Percentiles rank a stretch among this genome's conserved stretches.
phyloP scores from a whole-genome alignment of 2,888 invertebrate genomes.

The Drosophila pegasa region DNA sequence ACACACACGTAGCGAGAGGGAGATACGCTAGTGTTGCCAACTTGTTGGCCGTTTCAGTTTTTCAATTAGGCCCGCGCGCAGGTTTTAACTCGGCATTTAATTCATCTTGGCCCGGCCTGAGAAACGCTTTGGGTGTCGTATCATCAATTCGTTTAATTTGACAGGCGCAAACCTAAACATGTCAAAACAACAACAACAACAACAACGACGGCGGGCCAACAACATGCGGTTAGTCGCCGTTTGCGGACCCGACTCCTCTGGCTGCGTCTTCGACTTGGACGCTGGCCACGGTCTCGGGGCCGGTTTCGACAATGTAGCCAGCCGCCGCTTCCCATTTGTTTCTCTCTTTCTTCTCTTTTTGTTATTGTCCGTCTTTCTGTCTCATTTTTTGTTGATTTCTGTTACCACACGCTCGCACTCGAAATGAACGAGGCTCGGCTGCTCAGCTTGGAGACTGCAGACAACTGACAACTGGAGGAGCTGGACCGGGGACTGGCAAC shows the following conservation, averaged over 20 bases:
- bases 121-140: conserved; percentile 86
- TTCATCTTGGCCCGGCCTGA: conserved; percentile 82
- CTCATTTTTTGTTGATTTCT: conserved; percentile 13
- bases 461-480: conserved; percentile 22
- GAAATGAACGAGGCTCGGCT: conserved; percentile 30
- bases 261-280: conserved; percentile 23
- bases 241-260: conserved; percentile 45
- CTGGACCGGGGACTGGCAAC: conserved; percentile 11
- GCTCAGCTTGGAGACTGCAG: conserved; percentile 2
- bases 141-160: conserved; percentile 86
- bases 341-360: background rate
- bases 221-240: conserved; percentile 77
- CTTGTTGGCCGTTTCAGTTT: conserved; percentile 69
- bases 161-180: conserved; percentile 86
- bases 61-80: conserved; percentile 79
- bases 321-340: conserved; percentile 50
- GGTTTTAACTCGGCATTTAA: conserved; percentile 78
- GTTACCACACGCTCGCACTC: conserved; percentile 46
- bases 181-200: conserved; percentile 84
- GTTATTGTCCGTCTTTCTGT: conserved; percentile 1
- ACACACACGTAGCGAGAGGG: conserved; percentile 19
- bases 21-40: conserved; percentile 44
- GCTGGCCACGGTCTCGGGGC: conserved; percentile 29
- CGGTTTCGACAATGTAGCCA: conserved; percentile 60
- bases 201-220: conserved; percentile 50